Evolutionary conservation across 2,113 vertebrate genomes (phyloP), one percentile per base, ranked within the genome.

Genomic region (Mesoclemmys tuberculata): DNA sequence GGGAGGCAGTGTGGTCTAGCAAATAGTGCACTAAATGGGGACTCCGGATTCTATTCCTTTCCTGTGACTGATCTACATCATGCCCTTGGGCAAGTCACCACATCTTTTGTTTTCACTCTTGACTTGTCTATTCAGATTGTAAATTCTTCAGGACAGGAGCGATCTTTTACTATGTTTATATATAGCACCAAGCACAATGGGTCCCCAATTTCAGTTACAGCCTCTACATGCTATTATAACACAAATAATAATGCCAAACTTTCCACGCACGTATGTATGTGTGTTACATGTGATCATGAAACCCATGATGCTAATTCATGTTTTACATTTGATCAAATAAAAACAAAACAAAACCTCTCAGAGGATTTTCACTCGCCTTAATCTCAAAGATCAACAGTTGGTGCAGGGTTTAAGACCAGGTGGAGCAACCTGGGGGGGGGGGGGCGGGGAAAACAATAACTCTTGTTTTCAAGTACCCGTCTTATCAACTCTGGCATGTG

Each of bases 401-500:
- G 68, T 35, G 85, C 80, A 61, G 84, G 22, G 41, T 44, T 10
- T 79, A 56, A 38, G 4, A 54, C 14, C 35, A 61, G 51, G 5
- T 8, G 80, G 71, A 82, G 51, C 8, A 58, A 83, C 35, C 2
- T 58, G 26, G 31, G 2, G 80, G 38, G 1, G 74, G 82, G 41
- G 61, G 5, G 2, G 8, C 10, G 4, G 35, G 19, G 14, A 35
- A 8, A 68, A 88, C 24, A 83, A 1, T 2, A 35, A 6, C 1
- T 5, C 7, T 82, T 82, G 49, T 3, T 16, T 85, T 95, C 94
- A 94, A 92, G 88, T 87, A 90, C 75, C 80, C 74, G 41, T 92
- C 93, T 97, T 93, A 93, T 90, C 88, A 94, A 95, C 80, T 51
- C 82, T 92, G 71, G 77, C 68, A 94, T 83, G 90, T 96, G 97